A percentile compares a stretch with the other conserved stretches of the same genome.
Conservation (phyloP, 2,888 invertebrate genomes). For the Linyphia triangularis region DNA sequence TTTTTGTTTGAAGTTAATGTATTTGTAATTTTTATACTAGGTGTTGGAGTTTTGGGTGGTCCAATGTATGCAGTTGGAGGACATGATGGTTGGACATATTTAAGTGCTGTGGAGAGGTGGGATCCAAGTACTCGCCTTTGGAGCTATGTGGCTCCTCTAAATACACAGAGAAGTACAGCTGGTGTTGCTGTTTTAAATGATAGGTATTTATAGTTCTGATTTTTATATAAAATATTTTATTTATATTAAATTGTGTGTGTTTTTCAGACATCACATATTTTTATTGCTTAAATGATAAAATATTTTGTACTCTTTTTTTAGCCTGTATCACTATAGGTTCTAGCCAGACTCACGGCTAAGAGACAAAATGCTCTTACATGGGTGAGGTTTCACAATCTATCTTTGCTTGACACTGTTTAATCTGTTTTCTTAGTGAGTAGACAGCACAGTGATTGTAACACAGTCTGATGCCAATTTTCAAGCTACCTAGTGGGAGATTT, state of each 20-base stretch:
- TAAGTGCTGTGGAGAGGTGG: slow-evolving; percentile 95
- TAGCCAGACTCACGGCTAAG: no score
- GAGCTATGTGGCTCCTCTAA: slow-evolving; percentile 94
- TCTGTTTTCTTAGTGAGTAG: no score
- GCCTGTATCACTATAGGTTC: no score
- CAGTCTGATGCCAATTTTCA: no score
- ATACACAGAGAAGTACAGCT: slow-evolving; percentile 91
- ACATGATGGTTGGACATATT: slow-evolving; percentile 96
- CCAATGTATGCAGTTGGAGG: slow-evolving; percentile 97
- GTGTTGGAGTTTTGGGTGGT: slow-evolving; percentile 86
- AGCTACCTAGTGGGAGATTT: no score
- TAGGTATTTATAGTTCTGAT: slow-evolving; percentile 80
- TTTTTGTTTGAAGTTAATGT: neutral
- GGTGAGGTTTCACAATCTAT: no score
- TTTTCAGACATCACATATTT: neutral
- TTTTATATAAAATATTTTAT: neutral
- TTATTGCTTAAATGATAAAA: neutral
- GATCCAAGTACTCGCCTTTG: slow-evolving; percentile 92
- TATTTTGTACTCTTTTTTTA: neutral
- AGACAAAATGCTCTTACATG: no score
- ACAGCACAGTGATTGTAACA: no score
- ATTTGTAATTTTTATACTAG: slow-evolving; percentile 76
- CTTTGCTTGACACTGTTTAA: no score
- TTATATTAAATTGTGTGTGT: neutral
- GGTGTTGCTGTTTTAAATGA: slow-evolving; percentile 92